Conservation (phyloP, 2,888 invertebrate genomes). For the Ormyrus nitidulus region DNA sequence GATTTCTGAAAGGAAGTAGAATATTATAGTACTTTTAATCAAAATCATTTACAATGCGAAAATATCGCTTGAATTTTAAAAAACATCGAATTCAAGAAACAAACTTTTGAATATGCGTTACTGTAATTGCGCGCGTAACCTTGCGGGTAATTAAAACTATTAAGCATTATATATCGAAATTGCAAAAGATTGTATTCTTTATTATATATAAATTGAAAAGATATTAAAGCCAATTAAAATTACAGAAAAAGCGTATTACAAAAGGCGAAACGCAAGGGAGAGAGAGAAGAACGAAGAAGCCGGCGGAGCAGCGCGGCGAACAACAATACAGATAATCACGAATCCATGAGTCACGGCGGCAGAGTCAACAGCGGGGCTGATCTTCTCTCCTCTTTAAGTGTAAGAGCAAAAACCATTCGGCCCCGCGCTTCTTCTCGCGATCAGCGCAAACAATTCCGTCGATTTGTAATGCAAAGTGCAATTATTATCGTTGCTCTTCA, state of each 20-base stretch:
- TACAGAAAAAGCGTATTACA: too few relatives aligned
- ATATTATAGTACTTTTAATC: neutral
- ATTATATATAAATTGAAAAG: too few relatives aligned
- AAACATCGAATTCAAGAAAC: too few relatives aligned
- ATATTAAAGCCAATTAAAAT: too few relatives aligned
- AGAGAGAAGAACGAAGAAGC: neutral
- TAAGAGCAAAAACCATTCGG: constrained; percentile 18
- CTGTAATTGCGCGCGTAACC: too few relatives aligned
- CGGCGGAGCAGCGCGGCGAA: neutral
- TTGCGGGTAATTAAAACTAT: too few relatives aligned
- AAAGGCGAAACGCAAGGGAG: neutral
- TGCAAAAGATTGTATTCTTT: too few relatives aligned
- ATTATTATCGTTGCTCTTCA: constrained; percentile 47
- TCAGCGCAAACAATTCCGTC: constrained; percentile 33
- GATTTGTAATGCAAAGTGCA: constrained; percentile 57
- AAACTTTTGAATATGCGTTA: too few relatives aligned
- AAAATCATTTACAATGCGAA: too few relatives aligned
- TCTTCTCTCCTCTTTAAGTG: neutral
- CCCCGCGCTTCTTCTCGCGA: neutral
- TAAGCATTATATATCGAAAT: too few relatives aligned
- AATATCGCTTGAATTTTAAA: too few relatives aligned
- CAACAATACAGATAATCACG: constrained; percentile 34
- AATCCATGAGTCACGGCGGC: constrained; percentile 11
- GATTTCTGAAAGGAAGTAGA: constrained; percentile 18
- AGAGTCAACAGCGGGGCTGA: constrained; percentile 6